Evolutionary conservation across 1,140 invertebrate species (phyloP), one percentile per base, ranked within the genome.

Genomic region (Cheumatopsyche charites): DNA sequence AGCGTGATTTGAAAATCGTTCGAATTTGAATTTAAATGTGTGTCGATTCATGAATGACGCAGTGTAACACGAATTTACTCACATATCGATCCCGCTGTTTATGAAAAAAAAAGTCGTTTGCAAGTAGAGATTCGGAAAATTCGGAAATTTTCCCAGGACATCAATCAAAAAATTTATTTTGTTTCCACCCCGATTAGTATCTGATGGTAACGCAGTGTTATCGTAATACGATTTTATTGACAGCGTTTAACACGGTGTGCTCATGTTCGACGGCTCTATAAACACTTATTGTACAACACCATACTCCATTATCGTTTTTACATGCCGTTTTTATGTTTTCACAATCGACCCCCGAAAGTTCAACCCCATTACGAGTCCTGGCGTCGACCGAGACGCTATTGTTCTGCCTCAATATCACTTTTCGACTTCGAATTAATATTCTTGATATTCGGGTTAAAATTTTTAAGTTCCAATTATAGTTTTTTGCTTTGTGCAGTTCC

Each of bases 401-500:
- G 47, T 62, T 13, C 1, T 3, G 23, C 11, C 0, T 62, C 1
- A 15, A 15, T 62, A 29, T 29, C 29, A 4, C 3, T 9, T 3
- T 36, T 36, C 29, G 29, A 36, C 3, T n/a, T 36, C 45, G 13
- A 19, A 49, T 49, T 13, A 9, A 36, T 13, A 13, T 49, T 13
- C 4, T n/a, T 49, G 45, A 5, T 49, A 49, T 5, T 4, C 5
- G 13, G 5, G 13, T 15, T 49, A 49, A 4, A 3, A 9, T 36
- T 36, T 36, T 36, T 36, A 4, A 9, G 3, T 36, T 36, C 9
- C 29, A n/a, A 49, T 58, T 62, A 13, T 62, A 13, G 12, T 63
- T 9, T 49, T 61, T 71, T n/a, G 17, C 70, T 25, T 25, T 58
- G 7, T 36, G 15, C 58, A 76, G 75, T 41, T 76, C 75, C 13